Evolutionary conservation across 2,113 vertebrate species (phyloP).

Genomic region (Calyptommatus sinebrachiatus): DNA sequence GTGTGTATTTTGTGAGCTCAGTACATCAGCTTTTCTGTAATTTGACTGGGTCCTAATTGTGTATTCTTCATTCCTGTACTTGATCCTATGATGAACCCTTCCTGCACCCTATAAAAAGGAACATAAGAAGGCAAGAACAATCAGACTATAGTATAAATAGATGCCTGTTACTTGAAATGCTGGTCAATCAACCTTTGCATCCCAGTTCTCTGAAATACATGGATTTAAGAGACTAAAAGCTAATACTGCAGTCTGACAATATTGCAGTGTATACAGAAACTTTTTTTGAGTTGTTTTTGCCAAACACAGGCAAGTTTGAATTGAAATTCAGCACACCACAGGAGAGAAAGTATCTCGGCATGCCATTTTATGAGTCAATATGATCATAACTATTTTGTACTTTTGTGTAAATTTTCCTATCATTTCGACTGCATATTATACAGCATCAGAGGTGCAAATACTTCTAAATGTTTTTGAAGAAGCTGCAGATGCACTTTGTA

Average conservation of each 20-base stretch:
- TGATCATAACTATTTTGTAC: background rate
- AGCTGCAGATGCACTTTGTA: background rate
- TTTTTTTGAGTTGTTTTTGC: background rate
- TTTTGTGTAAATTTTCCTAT: background rate
- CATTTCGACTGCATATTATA: background rate
- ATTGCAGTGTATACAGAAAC: background rate
- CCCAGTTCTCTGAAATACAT: background rate
- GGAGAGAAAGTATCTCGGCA: background rate
- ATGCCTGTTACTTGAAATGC: background rate
- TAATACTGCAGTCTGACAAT: background rate
- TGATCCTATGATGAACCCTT: no score
- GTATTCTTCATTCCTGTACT: no score
- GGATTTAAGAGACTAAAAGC: no score
- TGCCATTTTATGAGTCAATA: constrained; percentile 3
- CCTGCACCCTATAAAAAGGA: no score
- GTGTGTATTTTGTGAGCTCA: no score
- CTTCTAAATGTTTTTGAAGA: background rate
- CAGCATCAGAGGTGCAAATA: background rate
- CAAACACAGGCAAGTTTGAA: background rate
- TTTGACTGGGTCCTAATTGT: no score
- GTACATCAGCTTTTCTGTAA: no score
- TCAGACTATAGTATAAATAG: background rate
- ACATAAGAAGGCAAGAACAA: no score
- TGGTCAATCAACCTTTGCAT: background rate
- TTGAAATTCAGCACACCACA: background rate